These are phyloP conservation scores for Cinara cedri DNA, from an alignment of 2,888 invertebrate species.

Conservation along the genomic window DNA sequence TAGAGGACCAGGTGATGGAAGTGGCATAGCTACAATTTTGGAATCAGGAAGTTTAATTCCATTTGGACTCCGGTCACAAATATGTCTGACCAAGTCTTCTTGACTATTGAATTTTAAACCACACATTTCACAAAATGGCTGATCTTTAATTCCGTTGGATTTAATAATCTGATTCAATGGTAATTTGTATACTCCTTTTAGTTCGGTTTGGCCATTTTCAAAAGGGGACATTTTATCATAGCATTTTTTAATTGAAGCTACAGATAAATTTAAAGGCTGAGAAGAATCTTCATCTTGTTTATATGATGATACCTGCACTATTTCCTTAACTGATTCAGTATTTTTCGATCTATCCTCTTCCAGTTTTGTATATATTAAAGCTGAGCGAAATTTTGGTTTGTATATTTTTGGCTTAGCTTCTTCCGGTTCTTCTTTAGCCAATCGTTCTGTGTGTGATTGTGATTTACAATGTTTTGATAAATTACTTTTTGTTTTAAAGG, in stretches of 20 bases:
- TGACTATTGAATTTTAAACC: constrained; percentile 42
- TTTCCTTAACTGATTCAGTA: constrained; percentile 44
- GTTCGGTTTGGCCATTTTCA: constrained; percentile 44
- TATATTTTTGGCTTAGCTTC: constrained; percentile 70
- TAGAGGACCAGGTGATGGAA: constrained; percentile 82
- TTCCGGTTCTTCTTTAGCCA: constrained; percentile 67
- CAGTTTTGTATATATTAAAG: constrained; percentile 63
- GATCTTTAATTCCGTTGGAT: constrained; percentile 35
- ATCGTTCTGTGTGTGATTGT: constrained; percentile 67
- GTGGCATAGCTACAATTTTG: constrained; percentile 57
- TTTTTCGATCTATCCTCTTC: constrained; percentile 38
- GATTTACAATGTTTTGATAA: constrained; percentile 79
- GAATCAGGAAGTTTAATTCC: constrained; percentile 18
- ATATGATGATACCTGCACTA: constrained; percentile 37
- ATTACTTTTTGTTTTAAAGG: constrained; percentile 93
- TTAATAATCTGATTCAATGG: constrained; percentile 42
- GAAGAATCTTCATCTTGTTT: constrained; percentile 43
- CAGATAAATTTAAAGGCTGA: constrained; percentile 70
- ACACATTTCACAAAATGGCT: constrained; percentile 40
- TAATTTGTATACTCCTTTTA: constrained; percentile 52
- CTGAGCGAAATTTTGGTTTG: constrained; percentile 79
- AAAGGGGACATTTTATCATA: constrained; percentile 1
- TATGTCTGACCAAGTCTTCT: constrained; percentile 39
- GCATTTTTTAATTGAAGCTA: constrained; percentile 60
- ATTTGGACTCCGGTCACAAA: constrained; percentile 42